Conservation (phyloP, 2,888 invertebrate genomes). For the Agrotis puta region DNA sequence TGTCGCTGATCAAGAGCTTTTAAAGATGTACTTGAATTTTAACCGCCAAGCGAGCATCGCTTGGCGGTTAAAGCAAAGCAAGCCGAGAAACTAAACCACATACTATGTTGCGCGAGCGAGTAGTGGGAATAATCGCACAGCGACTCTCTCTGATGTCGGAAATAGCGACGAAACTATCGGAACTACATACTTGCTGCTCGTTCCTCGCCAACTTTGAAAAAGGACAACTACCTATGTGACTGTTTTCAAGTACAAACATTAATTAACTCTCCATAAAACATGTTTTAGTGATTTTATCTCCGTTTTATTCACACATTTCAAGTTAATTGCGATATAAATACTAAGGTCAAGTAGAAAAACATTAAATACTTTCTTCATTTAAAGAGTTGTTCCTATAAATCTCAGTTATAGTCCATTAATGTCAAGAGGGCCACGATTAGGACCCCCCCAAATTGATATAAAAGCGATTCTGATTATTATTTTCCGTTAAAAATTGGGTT, state of each 20-base stretch:
- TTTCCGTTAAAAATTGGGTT: slow-evolving; percentile 32
- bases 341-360: slow-evolving; percentile 24
- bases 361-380: slow-evolving; percentile 41
- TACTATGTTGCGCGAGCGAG: too few relatives aligned
- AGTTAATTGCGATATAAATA: slow-evolving; percentile 50
- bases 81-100: too few relatives aligned
- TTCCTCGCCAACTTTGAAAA: too few relatives aligned
- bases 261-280: slow-evolving; percentile 16
- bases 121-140: too few relatives aligned
- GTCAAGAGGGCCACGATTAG: slow-evolving; percentile 48
- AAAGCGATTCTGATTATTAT: slow-evolving; percentile 53
- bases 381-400: slow-evolving; percentile 60
- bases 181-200: too few relatives aligned
- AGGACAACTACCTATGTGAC: too few relatives aligned
- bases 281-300: slow-evolving; percentile 33
- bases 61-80: too few relatives aligned
- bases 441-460: slow-evolving; percentile 56
- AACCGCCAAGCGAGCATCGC: too few relatives aligned
- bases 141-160: too few relatives aligned
- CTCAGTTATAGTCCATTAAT: slow-evolving; percentile 55
- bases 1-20: too few relatives aligned
- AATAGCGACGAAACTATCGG: too few relatives aligned
- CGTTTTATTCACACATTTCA: slow-evolving; percentile 35
- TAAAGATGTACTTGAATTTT: too few relatives aligned
- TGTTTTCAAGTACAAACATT: slow-evolving; percentile 1